Conservation (phyloP, 2,888 invertebrate species). For the Diarsia dahlii region DNA sequence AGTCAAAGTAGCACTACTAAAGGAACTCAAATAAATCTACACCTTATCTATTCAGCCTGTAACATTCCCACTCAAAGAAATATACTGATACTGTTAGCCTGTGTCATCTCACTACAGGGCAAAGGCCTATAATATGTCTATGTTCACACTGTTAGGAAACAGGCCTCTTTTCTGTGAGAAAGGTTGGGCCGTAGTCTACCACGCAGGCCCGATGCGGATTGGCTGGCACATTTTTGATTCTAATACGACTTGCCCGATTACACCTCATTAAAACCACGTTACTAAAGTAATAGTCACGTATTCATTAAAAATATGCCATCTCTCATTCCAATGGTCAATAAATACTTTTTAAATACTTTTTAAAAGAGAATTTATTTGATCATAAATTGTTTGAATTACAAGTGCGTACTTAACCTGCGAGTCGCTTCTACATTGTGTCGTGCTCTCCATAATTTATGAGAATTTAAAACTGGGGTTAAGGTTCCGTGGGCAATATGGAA, state of each 20-base stretch:
- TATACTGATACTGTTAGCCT: too few relatives aligned
- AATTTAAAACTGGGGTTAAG: constrained; percentile 22
- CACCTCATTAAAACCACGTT: not conserved
- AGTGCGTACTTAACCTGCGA: constrained; percentile 36
- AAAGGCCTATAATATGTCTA: too few relatives aligned
- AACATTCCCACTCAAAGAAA: not conserved
- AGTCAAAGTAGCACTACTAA: too few relatives aligned
- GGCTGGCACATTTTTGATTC: not conserved
- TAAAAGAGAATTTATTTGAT: constrained; percentile 27
- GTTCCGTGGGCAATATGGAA: not conserved
- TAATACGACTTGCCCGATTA: not conserved
- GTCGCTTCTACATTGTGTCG: constrained; percentile 23
- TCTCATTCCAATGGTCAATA: not conserved
- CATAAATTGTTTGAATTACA: constrained; percentile 45
- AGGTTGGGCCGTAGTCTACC: not conserved
- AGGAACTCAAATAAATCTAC: not conserved
- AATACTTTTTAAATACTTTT: constrained; percentile 26
- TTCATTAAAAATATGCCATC: not conserved
- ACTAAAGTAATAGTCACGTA: not conserved
- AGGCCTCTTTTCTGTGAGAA: not conserved
- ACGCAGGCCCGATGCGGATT: not conserved
- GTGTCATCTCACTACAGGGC: too few relatives aligned
- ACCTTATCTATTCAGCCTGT: not conserved
- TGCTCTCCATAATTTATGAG: constrained; percentile 23
- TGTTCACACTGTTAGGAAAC: not conserved